Conservation (phyloP, 2,113 vertebrate species). For the Numida meleagris region DNA sequence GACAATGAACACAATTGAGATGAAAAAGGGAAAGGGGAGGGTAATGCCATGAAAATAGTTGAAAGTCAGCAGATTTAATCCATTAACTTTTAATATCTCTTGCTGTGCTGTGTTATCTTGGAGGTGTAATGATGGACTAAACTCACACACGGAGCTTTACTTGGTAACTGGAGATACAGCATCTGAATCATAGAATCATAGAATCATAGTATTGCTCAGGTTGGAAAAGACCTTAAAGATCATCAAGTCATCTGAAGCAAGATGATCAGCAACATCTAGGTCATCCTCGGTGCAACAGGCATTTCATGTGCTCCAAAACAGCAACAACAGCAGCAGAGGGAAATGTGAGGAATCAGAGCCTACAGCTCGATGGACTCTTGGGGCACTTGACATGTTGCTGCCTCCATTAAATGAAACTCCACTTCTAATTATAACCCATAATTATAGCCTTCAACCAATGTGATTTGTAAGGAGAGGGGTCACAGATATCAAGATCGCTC, state of each 20-base stretch:
- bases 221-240: too few species aligned
- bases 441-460: constrained; percentile 62
- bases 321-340: background rate
- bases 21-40: background rate
- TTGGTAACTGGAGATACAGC: background rate
- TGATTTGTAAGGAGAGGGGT: constrained; percentile 63
- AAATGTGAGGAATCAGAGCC: background rate
- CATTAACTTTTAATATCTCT: background rate
- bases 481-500: background rate
- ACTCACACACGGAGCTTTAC: background rate
- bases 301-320: background rate
- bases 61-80: background rate
- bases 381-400: background rate
- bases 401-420: constrained; percentile 52
- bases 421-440: constrained; percentile 65
- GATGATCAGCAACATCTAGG: background rate
- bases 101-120: background rate
- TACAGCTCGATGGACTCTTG: constrained; percentile 16
- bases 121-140: background rate
- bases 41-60: background rate
- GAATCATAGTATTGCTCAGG: too few species aligned
- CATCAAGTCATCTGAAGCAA: too few species aligned
- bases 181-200: too few species aligned
- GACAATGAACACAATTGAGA: background rate
- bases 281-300: background rate